Percentiles rank a stretch among this genome's conserved stretches.
Conservation (phyloP, 1,140 invertebrate genomes). For the Lordiphosa stackelbergi region DNA sequence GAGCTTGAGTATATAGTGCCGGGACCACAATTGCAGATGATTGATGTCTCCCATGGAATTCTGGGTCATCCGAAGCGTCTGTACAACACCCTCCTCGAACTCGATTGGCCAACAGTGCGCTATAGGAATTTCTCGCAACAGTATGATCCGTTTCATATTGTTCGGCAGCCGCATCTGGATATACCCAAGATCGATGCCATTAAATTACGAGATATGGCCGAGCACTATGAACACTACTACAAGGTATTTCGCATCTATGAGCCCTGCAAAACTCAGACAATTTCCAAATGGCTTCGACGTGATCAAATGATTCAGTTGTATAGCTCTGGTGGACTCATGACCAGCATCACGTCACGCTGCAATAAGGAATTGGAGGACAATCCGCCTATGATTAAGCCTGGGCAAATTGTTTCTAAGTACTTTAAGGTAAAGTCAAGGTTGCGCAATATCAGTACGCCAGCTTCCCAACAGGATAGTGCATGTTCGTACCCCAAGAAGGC, state of each 20-base stretch:
- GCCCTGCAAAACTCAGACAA: slow-evolving; percentile 14
- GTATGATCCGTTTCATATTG: slow-evolving; percentile 61
- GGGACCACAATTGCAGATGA: slow-evolving; percentile 53
- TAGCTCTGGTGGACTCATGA: slow-evolving; percentile 50
- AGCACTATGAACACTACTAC: slow-evolving; percentile 46
- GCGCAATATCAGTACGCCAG: slow-evolving; percentile 31
- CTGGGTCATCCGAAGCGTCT: slow-evolving; percentile 61
- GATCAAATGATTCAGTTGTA: slow-evolving; percentile 53
- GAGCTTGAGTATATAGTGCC: slow-evolving; percentile 70
- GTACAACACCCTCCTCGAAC: slow-evolving; percentile 55
- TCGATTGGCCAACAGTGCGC: slow-evolving; percentile 58
- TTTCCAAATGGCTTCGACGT: slow-evolving; percentile 49
- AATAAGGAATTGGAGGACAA: slow-evolving; percentile 34
- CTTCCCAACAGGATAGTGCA: neutral
- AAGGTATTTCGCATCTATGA: slow-evolving; percentile 47
- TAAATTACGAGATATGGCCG: slow-evolving; percentile 26
- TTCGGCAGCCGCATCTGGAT: slow-evolving; percentile 50
- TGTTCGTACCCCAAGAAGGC: neutral
- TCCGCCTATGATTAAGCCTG: slow-evolving; percentile 22
- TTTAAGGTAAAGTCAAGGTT: slow-evolving; percentile 37
- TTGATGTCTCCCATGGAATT: slow-evolving; percentile 64
- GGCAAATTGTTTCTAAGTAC: slow-evolving; percentile 51
- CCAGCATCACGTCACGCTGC: slow-evolving; percentile 37
- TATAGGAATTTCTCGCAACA: slow-evolving; percentile 43
- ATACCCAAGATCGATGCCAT: slow-evolving; percentile 48